Evolutionary conservation across 2,888 invertebrate genomes (phyloP).

Genomic region (Dasysyrphus albostriatus): DNA sequence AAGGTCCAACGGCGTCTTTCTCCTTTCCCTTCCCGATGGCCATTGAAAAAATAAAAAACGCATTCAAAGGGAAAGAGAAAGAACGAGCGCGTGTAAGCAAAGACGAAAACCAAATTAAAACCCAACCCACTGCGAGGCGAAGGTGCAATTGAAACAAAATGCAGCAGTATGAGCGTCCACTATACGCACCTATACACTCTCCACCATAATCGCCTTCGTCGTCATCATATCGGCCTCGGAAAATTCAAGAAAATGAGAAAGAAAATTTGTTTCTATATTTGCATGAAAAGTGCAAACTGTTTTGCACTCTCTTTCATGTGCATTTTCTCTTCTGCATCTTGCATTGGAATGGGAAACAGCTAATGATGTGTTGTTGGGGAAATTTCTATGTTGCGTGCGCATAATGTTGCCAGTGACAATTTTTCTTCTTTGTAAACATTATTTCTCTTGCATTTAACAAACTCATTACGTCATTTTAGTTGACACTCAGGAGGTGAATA

Average conservation of each 20-base stretch:
- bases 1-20: slow-evolving; percentile 30
- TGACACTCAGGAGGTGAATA: slow-evolving; percentile 41
- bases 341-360: background rate
- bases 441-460: slow-evolving; percentile 49
- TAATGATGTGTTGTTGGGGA: slow-evolving; percentile 44
- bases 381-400: slow-evolving; percentile 71
- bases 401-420: slow-evolving; percentile 56
- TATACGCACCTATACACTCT: slow-evolving; percentile 63
- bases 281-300: slow-evolving; percentile 60
- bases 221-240: background rate
- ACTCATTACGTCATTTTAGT: slow-evolving; percentile 64
- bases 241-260: slow-evolving; percentile 41
- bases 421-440: slow-evolving; percentile 1
- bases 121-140: slow-evolving; percentile 65
- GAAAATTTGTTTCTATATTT: slow-evolving; percentile 13
- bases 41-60: slow-evolving; percentile 57
- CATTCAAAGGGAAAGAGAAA: slow-evolving; percentile 70
- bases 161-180: slow-evolving; percentile 62
- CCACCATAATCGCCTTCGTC: background rate
- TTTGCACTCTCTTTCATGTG: slow-evolving; percentile 71
- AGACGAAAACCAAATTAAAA: slow-evolving; percentile 70
- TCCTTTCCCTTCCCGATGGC: slow-evolving; percentile 38
- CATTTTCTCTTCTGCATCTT: slow-evolving; percentile 70
- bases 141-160: slow-evolving; percentile 57
- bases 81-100: slow-evolving; percentile 68